Percentiles rank a stretch among this genome's conserved stretches.
phyloP scores from a whole-genome alignment of 2,888 invertebrate genomes.

The Gonocerus acuteangulatus region DNA sequence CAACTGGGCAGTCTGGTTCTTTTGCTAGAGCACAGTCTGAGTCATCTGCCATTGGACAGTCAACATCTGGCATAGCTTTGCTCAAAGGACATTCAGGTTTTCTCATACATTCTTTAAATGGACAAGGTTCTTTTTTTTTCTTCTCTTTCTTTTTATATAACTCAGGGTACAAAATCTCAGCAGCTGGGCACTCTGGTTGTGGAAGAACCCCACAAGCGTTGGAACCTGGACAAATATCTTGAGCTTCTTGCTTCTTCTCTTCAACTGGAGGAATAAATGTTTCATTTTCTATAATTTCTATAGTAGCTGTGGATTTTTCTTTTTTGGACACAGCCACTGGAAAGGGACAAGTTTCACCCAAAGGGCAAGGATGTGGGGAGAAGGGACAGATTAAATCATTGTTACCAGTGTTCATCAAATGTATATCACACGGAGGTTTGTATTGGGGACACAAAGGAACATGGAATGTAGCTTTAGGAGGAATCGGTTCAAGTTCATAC shows the following conservation, averaged over 20 bases:
- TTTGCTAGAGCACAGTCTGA: constrained; percentile 1
- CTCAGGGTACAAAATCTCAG: constrained; percentile 1
- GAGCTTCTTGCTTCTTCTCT: background rate
- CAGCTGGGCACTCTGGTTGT: background rate
- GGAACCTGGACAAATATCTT: background rate
- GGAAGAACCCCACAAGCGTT: background rate
- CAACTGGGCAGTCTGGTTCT: constrained; percentile 22
- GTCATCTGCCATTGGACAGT: background rate
- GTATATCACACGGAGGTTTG: constrained; percentile 9
- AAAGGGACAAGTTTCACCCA: constrained; percentile 2
- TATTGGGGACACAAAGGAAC: constrained; percentile 17
- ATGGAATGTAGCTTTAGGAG: constrained; percentile 12
- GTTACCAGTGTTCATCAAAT: background rate
- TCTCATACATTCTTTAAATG: constrained; percentile 17
- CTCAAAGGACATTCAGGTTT: constrained; percentile 15
- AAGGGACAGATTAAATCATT: constrained; percentile 16
- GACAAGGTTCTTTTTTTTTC: constrained; percentile 1
- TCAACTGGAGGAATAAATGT: background rate
- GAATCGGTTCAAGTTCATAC: background rate
- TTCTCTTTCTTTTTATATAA: constrained; percentile 7
- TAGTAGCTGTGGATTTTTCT: background rate
- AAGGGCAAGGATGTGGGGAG: constrained; percentile 22
- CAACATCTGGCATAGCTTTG: background rate
- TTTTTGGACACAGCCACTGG: background rate
- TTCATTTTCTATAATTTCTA: background rate